A percentile compares a stretch with the other conserved stretches of the same genome.
These are phyloP conservation scores for Xiphias gladius DNA, from an alignment of 2,113 vertebrate genomes.

Conservation along the genomic window DNA sequence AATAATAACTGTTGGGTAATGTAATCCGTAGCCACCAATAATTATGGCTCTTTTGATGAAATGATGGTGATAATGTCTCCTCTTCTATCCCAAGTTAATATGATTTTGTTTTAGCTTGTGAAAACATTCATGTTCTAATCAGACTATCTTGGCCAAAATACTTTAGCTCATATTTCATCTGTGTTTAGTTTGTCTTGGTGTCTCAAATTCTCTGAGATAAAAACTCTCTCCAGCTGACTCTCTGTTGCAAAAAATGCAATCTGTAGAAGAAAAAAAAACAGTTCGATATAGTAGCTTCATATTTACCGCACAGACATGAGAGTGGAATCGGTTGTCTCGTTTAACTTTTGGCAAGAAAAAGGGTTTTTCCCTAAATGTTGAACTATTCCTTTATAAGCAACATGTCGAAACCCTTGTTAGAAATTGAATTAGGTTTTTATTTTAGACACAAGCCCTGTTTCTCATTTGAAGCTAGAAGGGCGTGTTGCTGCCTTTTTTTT, in stretches of 20 bases:
- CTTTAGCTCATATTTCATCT: constrained; percentile 32
- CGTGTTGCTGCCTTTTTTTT: too few relatives aligned
- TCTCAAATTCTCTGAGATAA: constrained; percentile 9
- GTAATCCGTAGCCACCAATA: constrained; percentile 54
- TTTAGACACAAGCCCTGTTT: not conserved
- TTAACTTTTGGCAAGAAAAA: not conserved
- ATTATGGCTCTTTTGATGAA: constrained; percentile 66
- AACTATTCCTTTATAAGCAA: not conserved
- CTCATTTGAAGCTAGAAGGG: too few relatives aligned
- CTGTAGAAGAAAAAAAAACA: not conserved
- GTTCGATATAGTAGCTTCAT: not conserved
- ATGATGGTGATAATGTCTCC: constrained; percentile 61
- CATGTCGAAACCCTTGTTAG: not conserved
- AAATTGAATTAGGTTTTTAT: not conserved
- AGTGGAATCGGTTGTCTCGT: not conserved
- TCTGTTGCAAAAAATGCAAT: not conserved
- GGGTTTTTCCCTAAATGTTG: too few relatives aligned
- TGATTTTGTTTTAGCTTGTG: constrained; percentile 36
- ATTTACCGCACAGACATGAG: not conserved
- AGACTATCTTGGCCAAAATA: constrained; percentile 9
- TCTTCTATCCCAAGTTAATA: constrained; percentile 41
- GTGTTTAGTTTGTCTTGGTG: constrained; percentile 20
- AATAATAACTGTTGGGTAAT: constrained; percentile 66
- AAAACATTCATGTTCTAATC: constrained; percentile 44
- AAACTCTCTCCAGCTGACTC: constrained; percentile 8